Base-by-base conservation (phyloP, 2,888 invertebrate species). In the Orchestes rusci region DNA sequence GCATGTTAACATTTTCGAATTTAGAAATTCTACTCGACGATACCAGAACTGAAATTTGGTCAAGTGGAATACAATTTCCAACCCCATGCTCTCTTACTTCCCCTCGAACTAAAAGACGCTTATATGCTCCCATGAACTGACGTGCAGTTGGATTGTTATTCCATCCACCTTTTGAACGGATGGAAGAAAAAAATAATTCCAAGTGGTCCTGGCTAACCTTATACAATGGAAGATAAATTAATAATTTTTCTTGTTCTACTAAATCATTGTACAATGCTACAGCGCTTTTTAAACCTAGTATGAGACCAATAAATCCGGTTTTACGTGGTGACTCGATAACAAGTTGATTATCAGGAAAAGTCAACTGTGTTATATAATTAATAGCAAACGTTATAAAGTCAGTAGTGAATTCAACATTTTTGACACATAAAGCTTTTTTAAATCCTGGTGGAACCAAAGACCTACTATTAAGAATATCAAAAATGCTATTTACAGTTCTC, bases 71-170 rank as follows among this genome's bases (percentile, higher is more conserved):
- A n/a, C n/a, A n/a, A n/a, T n/a, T n/a, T n/a, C n/a, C n/a, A n/a
- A n/a, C n/a, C n/a, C n/a, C n/a, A n/a, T n/a, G n/a, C n/a, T n/a
- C n/a, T n/a, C n/a, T n/a, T n/a, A n/a, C n/a, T n/a, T n/a, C n/a
- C n/a, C n/a, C 44, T 20, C 43, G 4, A 13, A 50, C 35, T 16
- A 53, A 7, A n/a, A 53, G 30, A 36, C 49, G 48, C 38, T 53
- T 51, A 36, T 54, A 54, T 2, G 52, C 46, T 4, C 42, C 33
- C 8, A 29, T 38, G 42, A 53, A 53, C 16, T 53, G 53, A 4
- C 45, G 20, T 12, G 37, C 37, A 7, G 53, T 53, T 2, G 54
- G 54, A 40, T 54, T 54, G 29, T 53, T 54, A 39, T 54, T 54
- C 40, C 45, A 52, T 4, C 53, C 54, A 3, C 54, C 54, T 41